Evolutionary conservation across 2,797 vertebrate species (phyloP).

Genomic region (Morus bassanus): DNA sequence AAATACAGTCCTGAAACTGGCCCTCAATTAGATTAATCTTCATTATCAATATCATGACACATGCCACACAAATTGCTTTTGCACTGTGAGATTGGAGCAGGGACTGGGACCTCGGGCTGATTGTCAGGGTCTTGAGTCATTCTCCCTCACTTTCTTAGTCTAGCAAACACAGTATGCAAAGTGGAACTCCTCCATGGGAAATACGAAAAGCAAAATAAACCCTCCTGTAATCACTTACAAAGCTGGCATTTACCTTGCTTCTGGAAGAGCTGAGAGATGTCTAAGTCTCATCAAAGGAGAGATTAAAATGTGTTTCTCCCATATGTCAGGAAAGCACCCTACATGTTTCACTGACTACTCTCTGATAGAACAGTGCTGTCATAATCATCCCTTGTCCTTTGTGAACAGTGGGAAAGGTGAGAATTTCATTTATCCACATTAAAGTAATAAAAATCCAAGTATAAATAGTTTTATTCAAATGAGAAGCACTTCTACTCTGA

Average conservation of each 20-base stretch:
- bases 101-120: neutral
- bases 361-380: neutral
- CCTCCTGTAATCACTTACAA: neutral
- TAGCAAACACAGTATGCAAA: neutral
- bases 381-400: neutral
- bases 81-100: fast-evolving
- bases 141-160: neutral
- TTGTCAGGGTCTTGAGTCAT: neutral
- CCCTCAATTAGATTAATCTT: neutral
- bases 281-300: neutral
- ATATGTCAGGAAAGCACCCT: neutral
- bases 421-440: neutral
- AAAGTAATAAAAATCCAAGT: neutral
- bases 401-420: neutral
- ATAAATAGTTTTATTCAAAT: neutral
- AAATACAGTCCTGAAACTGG: neutral
- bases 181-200: neutral
- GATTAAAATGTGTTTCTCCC: neutral
- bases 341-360: neutral
- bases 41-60: neutral
- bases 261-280: neutral
- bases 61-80: neutral
- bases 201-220: neutral
- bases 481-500: neutral
- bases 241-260: neutral